These are phyloP conservation scores for Takifugu ocellatus DNA, from an alignment of 2,797 vertebrate species.

Conservation along the genomic window DNA sequence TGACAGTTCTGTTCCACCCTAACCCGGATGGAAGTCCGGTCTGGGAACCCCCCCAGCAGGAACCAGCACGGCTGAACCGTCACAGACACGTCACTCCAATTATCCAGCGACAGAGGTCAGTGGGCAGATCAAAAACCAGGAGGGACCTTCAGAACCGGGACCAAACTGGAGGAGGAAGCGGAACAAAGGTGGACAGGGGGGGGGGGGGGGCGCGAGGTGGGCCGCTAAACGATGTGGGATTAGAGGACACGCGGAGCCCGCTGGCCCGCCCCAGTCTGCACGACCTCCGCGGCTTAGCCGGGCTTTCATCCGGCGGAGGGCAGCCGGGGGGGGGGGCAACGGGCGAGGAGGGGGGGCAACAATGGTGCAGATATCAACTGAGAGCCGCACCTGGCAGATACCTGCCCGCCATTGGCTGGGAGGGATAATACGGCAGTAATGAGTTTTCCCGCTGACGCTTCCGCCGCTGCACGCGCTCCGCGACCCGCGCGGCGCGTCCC, in stretches of 20 bases:
- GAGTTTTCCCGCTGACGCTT: slow-evolving; percentile 63
- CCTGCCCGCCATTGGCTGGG: slow-evolving; percentile 57
- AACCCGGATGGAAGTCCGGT: too few species aligned
- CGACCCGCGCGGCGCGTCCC: slow-evolving; percentile 33
- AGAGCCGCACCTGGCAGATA: slow-evolving; percentile 65
- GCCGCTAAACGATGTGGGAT: slow-evolving; percentile 78
- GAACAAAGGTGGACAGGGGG: slow-evolving; percentile 46
- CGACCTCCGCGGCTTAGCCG: slow-evolving; percentile 67
- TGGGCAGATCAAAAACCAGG: background rate
- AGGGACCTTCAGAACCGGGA: background rate
- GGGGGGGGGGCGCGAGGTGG: slow-evolving; percentile 54
- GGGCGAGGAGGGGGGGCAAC: slow-evolving; percentile 36
- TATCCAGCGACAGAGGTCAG: too few species aligned
- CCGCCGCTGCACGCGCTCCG: slow-evolving; percentile 6
- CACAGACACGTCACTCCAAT: too few species aligned
- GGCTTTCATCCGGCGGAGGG: slow-evolving; percentile 75
- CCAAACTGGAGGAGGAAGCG: slow-evolving; percentile 4
- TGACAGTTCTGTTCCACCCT: too few species aligned
- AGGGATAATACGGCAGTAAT: slow-evolving; percentile 65
- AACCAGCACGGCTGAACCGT: too few species aligned
- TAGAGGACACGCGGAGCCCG: slow-evolving; percentile 62
- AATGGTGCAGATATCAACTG: slow-evolving; percentile 76
- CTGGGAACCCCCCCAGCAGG: too few species aligned
- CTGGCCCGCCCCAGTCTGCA: slow-evolving; percentile 57
- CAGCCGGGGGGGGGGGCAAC: slow-evolving; percentile 25